These are phyloP conservation scores for Trichogramma evanescens DNA, from an alignment of 2,888 invertebrate species.

Conservation along the genomic window DNA sequence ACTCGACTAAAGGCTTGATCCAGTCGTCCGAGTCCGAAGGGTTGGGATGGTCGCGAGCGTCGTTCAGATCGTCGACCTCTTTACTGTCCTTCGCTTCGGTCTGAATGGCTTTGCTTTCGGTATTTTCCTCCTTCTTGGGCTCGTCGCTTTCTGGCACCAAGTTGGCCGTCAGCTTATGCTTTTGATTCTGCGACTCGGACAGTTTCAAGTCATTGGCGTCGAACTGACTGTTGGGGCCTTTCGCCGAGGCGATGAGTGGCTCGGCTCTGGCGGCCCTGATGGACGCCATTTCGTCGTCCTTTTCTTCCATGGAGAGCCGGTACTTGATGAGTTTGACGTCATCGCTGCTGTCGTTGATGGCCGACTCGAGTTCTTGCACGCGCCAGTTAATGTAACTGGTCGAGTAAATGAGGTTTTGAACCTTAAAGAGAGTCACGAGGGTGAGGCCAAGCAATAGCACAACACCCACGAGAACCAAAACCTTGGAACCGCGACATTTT, in stretches of 20 bases:
- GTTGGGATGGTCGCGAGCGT: slow-evolving; percentile 16
- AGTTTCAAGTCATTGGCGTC: slow-evolving; percentile 14
- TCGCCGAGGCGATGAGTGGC: slow-evolving; percentile 9
- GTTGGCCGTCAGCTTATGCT: slow-evolving; percentile 14
- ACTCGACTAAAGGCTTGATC: slow-evolving; percentile 20
- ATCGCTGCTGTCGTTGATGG: slow-evolving; percentile 18
- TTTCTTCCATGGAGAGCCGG: slow-evolving; percentile 12
- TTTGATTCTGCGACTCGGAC: slow-evolving; percentile 19
- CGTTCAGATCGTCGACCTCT: slow-evolving; percentile 12
- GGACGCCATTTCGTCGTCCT: slow-evolving; percentile 7
- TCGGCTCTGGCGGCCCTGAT: slow-evolving; percentile 10
- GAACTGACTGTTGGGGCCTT: slow-evolving; percentile 1
- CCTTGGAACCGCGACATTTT: slow-evolving; percentile 2
- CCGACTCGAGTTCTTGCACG: slow-evolving; percentile 18
- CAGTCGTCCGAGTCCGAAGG: slow-evolving; percentile 19
- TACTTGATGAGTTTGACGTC: slow-evolving; percentile 21
- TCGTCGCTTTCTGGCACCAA: slow-evolving; percentile 5
- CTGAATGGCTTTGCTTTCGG: slow-evolving; percentile 1
- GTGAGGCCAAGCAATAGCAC: slow-evolving; percentile 18
- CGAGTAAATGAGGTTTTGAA: slow-evolving; percentile 22
- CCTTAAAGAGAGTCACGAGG: slow-evolving; percentile 19
- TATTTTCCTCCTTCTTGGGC: slow-evolving; percentile 9
- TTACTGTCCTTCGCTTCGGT: neutral
- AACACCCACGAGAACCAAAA: slow-evolving; percentile 11
- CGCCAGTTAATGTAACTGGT: slow-evolving; percentile 21